phyloP scores from a whole-genome alignment of 2,797 vertebrate species.

The Macropodus opercularis region DNA sequence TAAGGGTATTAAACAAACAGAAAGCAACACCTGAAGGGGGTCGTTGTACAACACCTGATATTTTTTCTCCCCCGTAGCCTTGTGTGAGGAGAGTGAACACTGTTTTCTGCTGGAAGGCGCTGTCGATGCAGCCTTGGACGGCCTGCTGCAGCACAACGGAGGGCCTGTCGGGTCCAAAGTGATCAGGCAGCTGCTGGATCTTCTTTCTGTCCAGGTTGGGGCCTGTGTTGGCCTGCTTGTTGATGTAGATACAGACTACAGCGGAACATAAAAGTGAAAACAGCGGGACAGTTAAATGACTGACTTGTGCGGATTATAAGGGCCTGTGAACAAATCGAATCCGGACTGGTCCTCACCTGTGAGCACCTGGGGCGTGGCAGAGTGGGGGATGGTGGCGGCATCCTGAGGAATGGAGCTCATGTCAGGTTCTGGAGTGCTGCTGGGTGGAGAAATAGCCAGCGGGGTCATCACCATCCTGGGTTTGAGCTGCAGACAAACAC shows the following conservation, averaged over 20 bases:
- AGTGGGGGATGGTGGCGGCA: conserved; percentile 89
- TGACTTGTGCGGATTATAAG: too few species aligned
- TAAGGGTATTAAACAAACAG: conserved; percentile 40
- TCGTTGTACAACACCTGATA: conserved; percentile 87
- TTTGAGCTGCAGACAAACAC: conserved; percentile 85
- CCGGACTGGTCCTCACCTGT: conserved; percentile 81
- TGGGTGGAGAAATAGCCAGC: conserved; percentile 88
- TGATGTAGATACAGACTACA: conserved; percentile 96
- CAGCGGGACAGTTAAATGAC: background rate
- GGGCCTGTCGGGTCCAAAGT: conserved; percentile 92
- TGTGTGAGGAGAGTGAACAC: conserved; percentile 96
- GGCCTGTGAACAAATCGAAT: background rate
- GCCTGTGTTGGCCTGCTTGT: conserved; percentile 92
- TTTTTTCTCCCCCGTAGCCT: conserved; percentile 93
- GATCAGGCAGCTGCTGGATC: conserved; percentile 93
- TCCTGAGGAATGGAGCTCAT: conserved; percentile 93
- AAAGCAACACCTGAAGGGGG: conserved; percentile 60
- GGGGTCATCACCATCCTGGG: conserved; percentile 91
- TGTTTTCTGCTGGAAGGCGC: conserved; percentile 92
- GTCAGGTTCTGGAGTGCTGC: conserved; percentile 90
- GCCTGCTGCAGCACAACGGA: conserved; percentile 92
- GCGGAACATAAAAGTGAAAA: background rate
- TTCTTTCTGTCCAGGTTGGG: conserved; percentile 95
- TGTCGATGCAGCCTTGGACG: conserved; percentile 96
- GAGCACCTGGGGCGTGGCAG: conserved; percentile 87